phyloP scores from a whole-genome alignment of 2,888 invertebrate species.

The Chloroclystis v-ata region DNA sequence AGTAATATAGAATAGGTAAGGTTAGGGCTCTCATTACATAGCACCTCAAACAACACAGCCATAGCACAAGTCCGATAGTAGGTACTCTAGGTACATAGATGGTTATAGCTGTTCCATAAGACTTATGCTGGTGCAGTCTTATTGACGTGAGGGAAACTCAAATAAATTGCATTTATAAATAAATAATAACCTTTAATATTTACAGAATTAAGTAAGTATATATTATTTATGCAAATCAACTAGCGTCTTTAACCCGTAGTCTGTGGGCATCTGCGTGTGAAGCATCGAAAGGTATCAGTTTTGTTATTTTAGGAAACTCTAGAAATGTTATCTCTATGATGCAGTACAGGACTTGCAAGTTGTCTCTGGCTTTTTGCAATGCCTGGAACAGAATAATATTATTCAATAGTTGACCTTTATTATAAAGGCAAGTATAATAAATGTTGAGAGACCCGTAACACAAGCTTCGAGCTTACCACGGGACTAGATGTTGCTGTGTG shows the following conservation, averaged over 20 bases:
- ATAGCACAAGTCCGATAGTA: too few species aligned
- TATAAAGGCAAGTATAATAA: too few species aligned
- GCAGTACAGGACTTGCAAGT: constrained; percentile 59
- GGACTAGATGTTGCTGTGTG: too few species aligned
- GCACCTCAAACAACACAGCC: too few species aligned
- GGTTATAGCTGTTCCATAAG: too few species aligned
- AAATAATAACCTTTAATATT: constrained; percentile 1
- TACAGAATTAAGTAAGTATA: constrained; percentile 21
- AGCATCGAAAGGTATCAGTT: constrained; percentile 47
- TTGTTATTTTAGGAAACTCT: constrained; percentile 57
- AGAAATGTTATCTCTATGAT: constrained; percentile 62
- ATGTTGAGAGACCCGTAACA: too few species aligned
- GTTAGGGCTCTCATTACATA: too few species aligned
- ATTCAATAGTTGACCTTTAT: too few species aligned
- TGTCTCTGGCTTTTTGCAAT: constrained; percentile 56
- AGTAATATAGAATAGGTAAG: too few species aligned
- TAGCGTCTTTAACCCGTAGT: constrained; percentile 34
- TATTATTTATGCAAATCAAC: constrained; percentile 14
- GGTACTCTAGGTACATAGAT: too few species aligned
- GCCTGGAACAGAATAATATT: constrained; percentile 46
- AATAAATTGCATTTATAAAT: not conserved
- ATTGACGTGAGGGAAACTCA: not conserved
- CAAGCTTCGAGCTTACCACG: too few species aligned
- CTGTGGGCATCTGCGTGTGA: constrained; percentile 45
- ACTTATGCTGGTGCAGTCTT: too few species aligned